Percentiles rank a stretch among this genome's conserved stretches.
phyloP scores from a whole-genome alignment of 2,797 vertebrate species.

The Thripadectes ignobilis region DNA sequence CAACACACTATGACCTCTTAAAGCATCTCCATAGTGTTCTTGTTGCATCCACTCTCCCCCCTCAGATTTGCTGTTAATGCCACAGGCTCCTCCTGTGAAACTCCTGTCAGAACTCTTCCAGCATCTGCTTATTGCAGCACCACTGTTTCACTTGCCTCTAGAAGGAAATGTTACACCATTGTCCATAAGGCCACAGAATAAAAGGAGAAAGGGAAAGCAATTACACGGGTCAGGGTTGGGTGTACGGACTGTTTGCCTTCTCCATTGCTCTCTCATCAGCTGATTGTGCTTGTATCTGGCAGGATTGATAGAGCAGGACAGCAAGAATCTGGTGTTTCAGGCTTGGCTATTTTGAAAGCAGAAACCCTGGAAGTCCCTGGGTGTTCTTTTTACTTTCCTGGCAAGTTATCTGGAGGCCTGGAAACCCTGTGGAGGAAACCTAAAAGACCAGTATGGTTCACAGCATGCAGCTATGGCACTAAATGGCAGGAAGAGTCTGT shows the following conservation, averaged over 20 bases:
- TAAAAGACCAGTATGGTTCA: background rate
- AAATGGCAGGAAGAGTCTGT: background rate
- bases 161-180: background rate
- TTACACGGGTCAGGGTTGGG: background rate
- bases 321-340: background rate
- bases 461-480: background rate
- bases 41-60: background rate
- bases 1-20: background rate
- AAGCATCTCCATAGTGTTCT: accelerated
- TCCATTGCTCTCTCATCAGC: background rate
- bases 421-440: background rate
- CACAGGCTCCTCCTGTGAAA: background rate
- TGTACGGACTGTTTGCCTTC: background rate
- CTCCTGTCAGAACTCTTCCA: background rate
- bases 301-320: background rate
- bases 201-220: background rate
- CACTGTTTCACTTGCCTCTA: background rate
- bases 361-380: background rate
- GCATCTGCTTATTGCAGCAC: background rate
- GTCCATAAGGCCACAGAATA: background rate
- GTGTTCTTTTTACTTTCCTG: background rate
- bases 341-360: background rate
- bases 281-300: background rate
- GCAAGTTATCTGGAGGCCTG: background rate
- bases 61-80: background rate